Evolutionary conservation across 30 jellyfish, hydroid and myxozoan species (phyloP), one percentile per base, ranked within the genome.

Genomic region (Aurelia aurita complex sp. Pacific): DNA sequence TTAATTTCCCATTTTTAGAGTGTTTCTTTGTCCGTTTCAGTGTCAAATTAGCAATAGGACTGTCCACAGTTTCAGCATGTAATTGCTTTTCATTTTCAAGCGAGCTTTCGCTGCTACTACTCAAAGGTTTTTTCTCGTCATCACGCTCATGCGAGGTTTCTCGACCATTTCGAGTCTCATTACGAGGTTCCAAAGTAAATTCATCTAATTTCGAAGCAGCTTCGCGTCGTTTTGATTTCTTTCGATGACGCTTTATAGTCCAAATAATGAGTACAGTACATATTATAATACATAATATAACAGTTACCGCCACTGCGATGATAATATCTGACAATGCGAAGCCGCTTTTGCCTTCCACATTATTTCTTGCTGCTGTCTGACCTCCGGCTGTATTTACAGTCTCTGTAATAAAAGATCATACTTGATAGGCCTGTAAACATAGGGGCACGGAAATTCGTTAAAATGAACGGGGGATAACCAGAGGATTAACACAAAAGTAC

Each of bases 51-150:
- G 79, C 93, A 8, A 84, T 86, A 16, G 93, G 84, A 29, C 82
- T 84, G 15, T 84, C 93, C n/a, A 84, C 33, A 35, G 43, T 77
- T 18, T 71, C 84, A 33, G 68, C 57, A 13, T 59, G 55, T 18
- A 73, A 8, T 36, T 38, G 82, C 38, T 84, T 84, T 8, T 65
- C 78, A 53, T 74, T 74, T 73, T 84, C 93, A 57, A 84, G 17
- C 61, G 87, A 84, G 16, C 81, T 73, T 51, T 84, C 93, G 29
- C 87, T 84, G 86, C 82, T 67, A 64, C 87, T 73, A 55, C 93
- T 74, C 19, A 66, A 52, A 29, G 87, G 93, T 65, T 69, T 73
- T 78, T 74, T 64, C 29, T 84, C 93, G 52, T 73, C 87, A 16
- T 61, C 77, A 3, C 43, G 29, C 12, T 34, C 46, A 10, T 53